Evolutionary conservation across 1,140 invertebrate genomes (phyloP).

Genomic region (Agraylea sexmaculata): DNA sequence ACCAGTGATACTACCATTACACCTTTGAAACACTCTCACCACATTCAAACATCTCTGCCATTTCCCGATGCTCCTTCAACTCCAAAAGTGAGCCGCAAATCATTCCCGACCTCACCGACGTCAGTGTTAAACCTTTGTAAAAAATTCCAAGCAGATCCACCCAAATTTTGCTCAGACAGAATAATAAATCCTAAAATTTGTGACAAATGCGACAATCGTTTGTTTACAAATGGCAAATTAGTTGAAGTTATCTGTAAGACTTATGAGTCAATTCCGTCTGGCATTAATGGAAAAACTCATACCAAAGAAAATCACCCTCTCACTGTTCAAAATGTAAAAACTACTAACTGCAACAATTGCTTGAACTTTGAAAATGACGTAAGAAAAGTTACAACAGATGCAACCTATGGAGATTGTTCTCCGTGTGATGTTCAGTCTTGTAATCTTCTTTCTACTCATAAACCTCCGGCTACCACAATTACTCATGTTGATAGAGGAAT

Average conservation of each 20-base stretch:
- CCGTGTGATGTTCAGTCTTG: conserved; percentile 16
- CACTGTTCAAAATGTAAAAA: conserved; percentile 8
- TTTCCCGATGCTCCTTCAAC: conserved; percentile 48
- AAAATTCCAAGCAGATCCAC: conserved; percentile 34
- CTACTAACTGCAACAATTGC: conserved; percentile 6
- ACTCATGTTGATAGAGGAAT: conserved; percentile 19
- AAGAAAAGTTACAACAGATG: conserved; percentile 11
- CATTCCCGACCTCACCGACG: conserved; percentile 30
- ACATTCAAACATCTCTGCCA: conserved; percentile 32
- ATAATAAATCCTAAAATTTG: conserved; percentile 6
- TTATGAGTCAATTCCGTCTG: conserved; percentile 5
- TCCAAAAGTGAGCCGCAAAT: conserved; percentile 43
- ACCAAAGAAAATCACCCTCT: conserved; percentile 18
- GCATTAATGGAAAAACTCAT: conserved; percentile 14
- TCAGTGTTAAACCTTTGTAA: conserved; percentile 38
- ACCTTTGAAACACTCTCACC: conserved; percentile 32
- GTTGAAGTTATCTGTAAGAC: conserved; percentile 13
- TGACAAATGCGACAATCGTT: conserved; percentile 10
- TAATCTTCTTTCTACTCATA: conserved; percentile 16
- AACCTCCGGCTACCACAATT: conserved; percentile 13
- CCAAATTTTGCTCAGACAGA: conserved; percentile 12
- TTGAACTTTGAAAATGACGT: conserved; percentile 12
- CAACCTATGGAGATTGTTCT: conserved; percentile 12
- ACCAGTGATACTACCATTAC: conserved; percentile 3
- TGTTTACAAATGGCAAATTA: conserved; percentile 12